Evolutionary conservation across 37 sponge, comb jelly and placozoan species (phyloP).

Genomic region (Eunapius fragilis): DNA sequence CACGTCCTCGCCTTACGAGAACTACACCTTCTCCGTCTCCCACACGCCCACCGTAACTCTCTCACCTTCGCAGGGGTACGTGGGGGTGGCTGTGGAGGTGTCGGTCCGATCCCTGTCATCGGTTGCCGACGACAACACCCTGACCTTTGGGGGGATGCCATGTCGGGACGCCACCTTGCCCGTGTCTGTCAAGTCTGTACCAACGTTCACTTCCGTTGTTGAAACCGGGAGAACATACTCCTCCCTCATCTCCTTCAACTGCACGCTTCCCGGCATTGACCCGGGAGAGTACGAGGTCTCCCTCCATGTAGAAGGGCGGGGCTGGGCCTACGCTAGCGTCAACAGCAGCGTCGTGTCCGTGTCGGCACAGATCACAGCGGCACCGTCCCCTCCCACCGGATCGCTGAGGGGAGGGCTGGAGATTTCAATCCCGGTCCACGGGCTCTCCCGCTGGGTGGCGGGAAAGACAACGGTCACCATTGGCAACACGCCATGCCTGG

Average conservation of each 20-base stretch:
- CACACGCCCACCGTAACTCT: conserved; percentile 44
- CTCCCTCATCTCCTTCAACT: conserved; percentile 1
- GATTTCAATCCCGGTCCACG: conserved; percentile 46
- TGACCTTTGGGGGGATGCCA: conserved; percentile 43
- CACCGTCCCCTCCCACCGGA: neutral
- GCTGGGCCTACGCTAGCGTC: conserved; percentile 66
- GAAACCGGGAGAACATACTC: neutral
- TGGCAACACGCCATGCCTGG: conserved; percentile 77
- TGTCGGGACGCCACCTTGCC: conserved; percentile 6
- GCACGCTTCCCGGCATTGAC: conserved; percentile 32
- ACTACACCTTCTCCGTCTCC: conserved; percentile 23
- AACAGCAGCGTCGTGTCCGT: conserved; percentile 24
- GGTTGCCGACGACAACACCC: conserved; percentile 22
- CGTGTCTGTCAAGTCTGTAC: neutral
- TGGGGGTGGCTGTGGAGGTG: conserved; percentile 17
- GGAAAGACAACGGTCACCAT: conserved; percentile 46
- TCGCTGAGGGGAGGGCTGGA: conserved; percentile 71
- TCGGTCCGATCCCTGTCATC: conserved; percentile 1
- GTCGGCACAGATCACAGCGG: neutral
- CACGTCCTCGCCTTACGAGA: neutral
- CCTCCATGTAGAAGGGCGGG: conserved; percentile 70
- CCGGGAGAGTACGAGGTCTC: conserved; percentile 59
- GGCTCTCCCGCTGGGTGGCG: conserved; percentile 26
- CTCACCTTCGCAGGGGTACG: neutral
- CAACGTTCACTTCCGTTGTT: neutral